A percentile compares a stretch with the other conserved stretches of the same genome.
phyloP scores from a whole-genome alignment of 2,113 vertebrate genomes.

The Bubalus kerabau region DNA sequence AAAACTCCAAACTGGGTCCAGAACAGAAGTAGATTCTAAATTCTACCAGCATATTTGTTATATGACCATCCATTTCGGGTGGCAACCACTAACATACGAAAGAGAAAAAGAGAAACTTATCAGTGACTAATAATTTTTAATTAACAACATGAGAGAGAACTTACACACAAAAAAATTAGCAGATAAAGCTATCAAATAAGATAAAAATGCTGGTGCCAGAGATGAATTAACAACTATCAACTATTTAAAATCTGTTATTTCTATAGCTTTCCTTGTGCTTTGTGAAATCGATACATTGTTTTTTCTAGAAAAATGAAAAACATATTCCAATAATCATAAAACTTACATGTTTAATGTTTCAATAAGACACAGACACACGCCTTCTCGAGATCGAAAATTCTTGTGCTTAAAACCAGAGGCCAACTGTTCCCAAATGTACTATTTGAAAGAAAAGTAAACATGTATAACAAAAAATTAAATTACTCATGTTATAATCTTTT shows the following conservation, averaged over 20 bases:
- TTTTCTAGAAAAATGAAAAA: not conserved
- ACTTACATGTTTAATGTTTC: conserved; percentile 93
- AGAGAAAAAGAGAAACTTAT: not conserved
- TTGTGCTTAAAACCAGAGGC: conserved; percentile 95
- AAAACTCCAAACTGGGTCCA: not conserved
- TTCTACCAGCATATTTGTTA: not conserved
- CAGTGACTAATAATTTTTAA: not conserved
- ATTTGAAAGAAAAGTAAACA: conserved; percentile 72
- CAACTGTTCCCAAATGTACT: conserved; percentile 95
- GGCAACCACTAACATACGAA: not conserved
- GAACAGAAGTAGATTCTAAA: not conserved
- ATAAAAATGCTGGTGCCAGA: not conserved
- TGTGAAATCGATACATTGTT: not conserved
- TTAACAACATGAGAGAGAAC: not conserved
- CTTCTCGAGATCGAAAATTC: conserved; percentile 96
- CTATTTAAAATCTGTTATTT: conserved; percentile 32
- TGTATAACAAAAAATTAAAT: conserved; percentile 35
- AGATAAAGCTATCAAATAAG: not conserved
- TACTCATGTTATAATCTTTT: not conserved
- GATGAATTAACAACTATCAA: conserved; percentile 9
- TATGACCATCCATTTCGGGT: not conserved
- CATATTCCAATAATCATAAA: conserved; percentile 32
- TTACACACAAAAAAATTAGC: not conserved
- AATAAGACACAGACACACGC: conserved; percentile 92
- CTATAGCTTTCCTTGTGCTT: not conserved